A percentile compares a stretch with the other conserved stretches of the same genome.
Conservation (phyloP, 2,113 vertebrate species). For the Sminthopsis crassicaudata region DNA sequence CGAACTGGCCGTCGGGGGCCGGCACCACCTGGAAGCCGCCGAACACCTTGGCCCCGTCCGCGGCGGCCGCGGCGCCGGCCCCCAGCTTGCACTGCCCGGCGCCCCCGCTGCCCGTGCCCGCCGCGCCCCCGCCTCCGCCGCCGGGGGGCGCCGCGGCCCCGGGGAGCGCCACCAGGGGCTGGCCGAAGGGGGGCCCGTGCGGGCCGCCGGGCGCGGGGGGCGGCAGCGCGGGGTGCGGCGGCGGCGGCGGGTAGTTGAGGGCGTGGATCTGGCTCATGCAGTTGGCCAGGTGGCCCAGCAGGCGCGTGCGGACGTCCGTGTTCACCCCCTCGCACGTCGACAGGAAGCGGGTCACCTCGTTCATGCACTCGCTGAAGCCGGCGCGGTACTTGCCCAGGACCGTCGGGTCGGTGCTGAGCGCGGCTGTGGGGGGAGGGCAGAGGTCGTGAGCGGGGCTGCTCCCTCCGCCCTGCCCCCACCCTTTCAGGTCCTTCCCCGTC, state of each 20-base stretch:
- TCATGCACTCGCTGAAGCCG: constrained; percentile 99
- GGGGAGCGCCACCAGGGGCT: constrained; percentile 92
- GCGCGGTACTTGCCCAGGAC: constrained; percentile 98
- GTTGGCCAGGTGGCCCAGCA: constrained; percentile 96
- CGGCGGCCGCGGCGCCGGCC: constrained; percentile 59
- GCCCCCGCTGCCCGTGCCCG: constrained; percentile 91
- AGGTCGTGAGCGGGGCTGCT: not conserved
- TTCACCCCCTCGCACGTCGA: constrained; percentile 99
- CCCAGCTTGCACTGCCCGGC: constrained; percentile 74
- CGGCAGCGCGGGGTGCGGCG: constrained; percentile 88
- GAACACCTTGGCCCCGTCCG: constrained; percentile 90
- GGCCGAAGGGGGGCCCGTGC: constrained; percentile 89
- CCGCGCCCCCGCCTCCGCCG: constrained; percentile 87
- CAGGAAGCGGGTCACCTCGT: constrained; percentile 97
- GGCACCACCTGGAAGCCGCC: constrained; percentile 98
- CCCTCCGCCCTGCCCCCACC: constrained; percentile 8
- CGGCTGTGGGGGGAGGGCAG: constrained; percentile 84
- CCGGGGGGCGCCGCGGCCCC: constrained; percentile 86
- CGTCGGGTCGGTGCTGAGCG: constrained; percentile 94
- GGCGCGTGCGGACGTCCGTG: constrained; percentile 96
- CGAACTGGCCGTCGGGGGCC: constrained; percentile 97
- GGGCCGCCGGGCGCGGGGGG: constrained; percentile 84
- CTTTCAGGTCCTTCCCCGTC: too few species aligned
- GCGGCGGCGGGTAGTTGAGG: constrained; percentile 94
- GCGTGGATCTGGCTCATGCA: constrained; percentile 99